Conservation (phyloP, 2,113 vertebrate genomes). For the Hemicordylus capensis region DNA sequence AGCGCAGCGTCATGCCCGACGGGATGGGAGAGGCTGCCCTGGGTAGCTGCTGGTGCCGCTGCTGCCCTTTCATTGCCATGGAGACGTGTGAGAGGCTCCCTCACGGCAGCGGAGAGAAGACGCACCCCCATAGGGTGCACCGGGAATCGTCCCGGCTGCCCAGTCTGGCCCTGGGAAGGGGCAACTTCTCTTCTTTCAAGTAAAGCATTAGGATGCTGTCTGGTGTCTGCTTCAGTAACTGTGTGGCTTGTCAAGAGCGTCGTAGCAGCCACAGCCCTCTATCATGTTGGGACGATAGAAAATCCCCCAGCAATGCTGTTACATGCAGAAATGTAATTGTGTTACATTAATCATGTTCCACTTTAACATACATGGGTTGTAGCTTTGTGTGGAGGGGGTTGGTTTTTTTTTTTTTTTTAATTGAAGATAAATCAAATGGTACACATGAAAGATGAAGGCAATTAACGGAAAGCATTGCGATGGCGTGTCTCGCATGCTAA, state of each 20-base stretch:
- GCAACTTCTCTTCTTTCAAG: neutral
- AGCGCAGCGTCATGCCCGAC: too few relatives aligned
- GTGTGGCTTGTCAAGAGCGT: conserved; percentile 10
- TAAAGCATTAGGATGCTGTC: neutral
- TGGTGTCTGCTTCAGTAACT: neutral
- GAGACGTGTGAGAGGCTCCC: too few relatives aligned
- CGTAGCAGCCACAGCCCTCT: neutral
- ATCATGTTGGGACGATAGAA: conserved; percentile 21
- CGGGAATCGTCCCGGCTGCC: too few relatives aligned
- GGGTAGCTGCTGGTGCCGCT: too few relatives aligned
- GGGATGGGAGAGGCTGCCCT: too few relatives aligned
- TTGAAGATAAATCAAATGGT: conserved; percentile 91
- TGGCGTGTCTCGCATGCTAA: conserved; percentile 64
- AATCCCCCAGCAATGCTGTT: conserved; percentile 66
- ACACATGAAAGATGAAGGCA: conserved; percentile 91
- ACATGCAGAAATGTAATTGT: conserved; percentile 70
- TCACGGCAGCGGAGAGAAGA: too few relatives aligned
- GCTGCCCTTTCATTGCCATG: too few relatives aligned
- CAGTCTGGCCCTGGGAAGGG: neutral
- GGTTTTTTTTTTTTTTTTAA: conserved; percentile 75
- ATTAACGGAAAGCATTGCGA: conserved; percentile 85
- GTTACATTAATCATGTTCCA: conserved; percentile 84
- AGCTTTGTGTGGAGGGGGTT: conserved; percentile 75
- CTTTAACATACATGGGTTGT: conserved; percentile 76
- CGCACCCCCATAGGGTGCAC: too few relatives aligned